Percentiles rank a stretch among this genome's conserved stretches.
These are phyloP conservation scores for Drosophila arawakana DNA, from an alignment of 1,140 invertebrate genomes.

Conservation along the genomic window DNA sequence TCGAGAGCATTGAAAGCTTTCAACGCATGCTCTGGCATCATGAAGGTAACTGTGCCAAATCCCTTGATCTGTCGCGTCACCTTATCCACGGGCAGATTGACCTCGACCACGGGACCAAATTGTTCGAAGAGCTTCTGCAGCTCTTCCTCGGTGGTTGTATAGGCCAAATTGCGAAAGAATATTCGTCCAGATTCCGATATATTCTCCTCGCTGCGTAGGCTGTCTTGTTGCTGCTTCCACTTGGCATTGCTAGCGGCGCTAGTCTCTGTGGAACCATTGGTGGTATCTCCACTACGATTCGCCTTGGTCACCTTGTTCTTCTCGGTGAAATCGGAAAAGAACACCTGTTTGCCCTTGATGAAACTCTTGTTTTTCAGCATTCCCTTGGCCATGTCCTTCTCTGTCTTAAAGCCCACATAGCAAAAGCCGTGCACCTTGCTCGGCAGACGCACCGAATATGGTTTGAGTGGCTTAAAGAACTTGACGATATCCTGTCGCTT, in stretches of 20 bases:
- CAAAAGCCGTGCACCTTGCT: slow-evolving; percentile 93
- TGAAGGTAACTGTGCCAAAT: slow-evolving; percentile 96
- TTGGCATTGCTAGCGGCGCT: slow-evolving; percentile 84
- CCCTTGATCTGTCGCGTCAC: slow-evolving; percentile 94
- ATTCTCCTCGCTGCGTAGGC: slow-evolving; percentile 90
- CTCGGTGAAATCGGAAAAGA: slow-evolving; percentile 88
- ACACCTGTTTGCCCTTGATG: slow-evolving; percentile 89
- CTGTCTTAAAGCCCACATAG: slow-evolving; percentile 94
- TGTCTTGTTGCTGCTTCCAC: slow-evolving; percentile 90
- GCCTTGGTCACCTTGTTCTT: slow-evolving; percentile 85
- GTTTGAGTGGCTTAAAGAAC: slow-evolving; percentile 93
- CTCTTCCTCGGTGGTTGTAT: slow-evolving; percentile 95
- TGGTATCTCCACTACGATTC: slow-evolving; percentile 76
- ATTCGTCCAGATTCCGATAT: slow-evolving; percentile 96
- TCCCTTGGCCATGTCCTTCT: slow-evolving; percentile 92
- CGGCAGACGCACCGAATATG: slow-evolving; percentile 92
- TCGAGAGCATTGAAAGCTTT: slow-evolving; percentile 95
- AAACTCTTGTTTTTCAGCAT: slow-evolving; percentile 95
- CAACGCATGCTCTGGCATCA: slow-evolving; percentile 98
- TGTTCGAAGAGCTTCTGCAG: slow-evolving; percentile 93
- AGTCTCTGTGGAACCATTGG: not conserved
- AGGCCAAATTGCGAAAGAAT: slow-evolving; percentile 97
- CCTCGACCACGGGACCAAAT: slow-evolving; percentile 94
- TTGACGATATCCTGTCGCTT: slow-evolving; percentile 85
- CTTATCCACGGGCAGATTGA: slow-evolving; percentile 95